Percentiles rank a stretch among this genome's conserved stretches.
phyloP scores from a whole-genome alignment of 2,888 invertebrate species.

The Netelia melanura region DNA sequence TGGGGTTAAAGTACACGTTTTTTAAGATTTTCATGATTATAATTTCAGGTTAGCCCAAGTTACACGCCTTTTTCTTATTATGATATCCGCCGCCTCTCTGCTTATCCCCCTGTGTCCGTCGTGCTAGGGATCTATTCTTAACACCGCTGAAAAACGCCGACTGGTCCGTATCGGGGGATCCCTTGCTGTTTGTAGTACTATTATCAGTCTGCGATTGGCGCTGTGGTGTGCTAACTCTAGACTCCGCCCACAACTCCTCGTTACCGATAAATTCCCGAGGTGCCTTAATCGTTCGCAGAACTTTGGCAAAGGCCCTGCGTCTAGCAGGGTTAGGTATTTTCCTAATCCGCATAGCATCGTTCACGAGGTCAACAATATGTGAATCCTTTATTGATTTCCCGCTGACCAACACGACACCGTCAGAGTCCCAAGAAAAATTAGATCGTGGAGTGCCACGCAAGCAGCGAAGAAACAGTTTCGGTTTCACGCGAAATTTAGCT shows the following conservation, averaged over 20 bases:
- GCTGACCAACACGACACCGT: constrained; percentile 1
- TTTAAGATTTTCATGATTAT: no score
- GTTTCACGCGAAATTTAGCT: neutral
- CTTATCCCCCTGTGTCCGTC: neutral
- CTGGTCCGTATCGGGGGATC: constrained; percentile 7
- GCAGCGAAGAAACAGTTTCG: neutral
- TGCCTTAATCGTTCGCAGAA: constrained; percentile 32
- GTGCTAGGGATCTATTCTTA: neutral
- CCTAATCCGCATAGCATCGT: constrained; percentile 45
- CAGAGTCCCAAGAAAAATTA: neutral
- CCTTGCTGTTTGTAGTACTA: neutral
- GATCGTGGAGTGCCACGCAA: neutral
- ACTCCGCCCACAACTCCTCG: no score
- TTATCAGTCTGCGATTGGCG: constrained; percentile 30
- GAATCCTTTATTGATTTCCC: constrained; percentile 42
- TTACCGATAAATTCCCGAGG: constrained; percentile 48
- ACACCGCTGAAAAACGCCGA: constrained; percentile 16
- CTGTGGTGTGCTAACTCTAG: constrained; percentile 23
- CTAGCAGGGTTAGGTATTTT: constrained; percentile 28
- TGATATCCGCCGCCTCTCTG: constrained; percentile 12
- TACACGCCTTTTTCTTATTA: constrained; percentile 26
- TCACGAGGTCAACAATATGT: constrained; percentile 58
- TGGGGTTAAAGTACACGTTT: no score
- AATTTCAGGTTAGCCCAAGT: constrained; percentile 33
- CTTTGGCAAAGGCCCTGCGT: constrained; percentile 29